These are phyloP conservation scores for Siphonodentalium dalli DNA, from an alignment of 2,888 invertebrate species.

Conservation along the genomic window DNA sequence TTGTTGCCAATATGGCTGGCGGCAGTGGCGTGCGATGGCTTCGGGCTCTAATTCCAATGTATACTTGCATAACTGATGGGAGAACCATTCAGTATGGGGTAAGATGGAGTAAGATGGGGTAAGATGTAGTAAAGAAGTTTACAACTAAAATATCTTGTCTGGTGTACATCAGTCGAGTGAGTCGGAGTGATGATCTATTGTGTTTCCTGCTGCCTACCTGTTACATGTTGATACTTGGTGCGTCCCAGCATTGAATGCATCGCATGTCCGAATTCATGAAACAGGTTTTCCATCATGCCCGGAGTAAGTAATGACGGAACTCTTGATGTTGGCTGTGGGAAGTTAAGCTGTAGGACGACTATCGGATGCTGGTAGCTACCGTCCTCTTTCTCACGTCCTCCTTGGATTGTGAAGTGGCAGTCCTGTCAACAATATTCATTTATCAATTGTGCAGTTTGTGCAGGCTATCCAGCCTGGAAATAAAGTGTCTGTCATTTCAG, in stretches of 20 bases:
- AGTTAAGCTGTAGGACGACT: constrained; percentile 90
- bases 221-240: constrained; percentile 94
- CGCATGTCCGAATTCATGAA: constrained; percentile 99
- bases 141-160: too few relatives aligned
- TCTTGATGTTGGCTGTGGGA: constrained; percentile 80
- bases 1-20: too few relatives aligned
- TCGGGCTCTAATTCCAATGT: too few relatives aligned
- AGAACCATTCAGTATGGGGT: not conserved
- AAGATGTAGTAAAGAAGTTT: not conserved
- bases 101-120: not conserved
- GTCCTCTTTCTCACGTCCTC: constrained; percentile 81
- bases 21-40: too few relatives aligned
- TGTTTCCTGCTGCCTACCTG: constrained; percentile 69
- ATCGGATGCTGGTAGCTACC: constrained; percentile 86
- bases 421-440: constrained; percentile 71
- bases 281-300: constrained; percentile 90
- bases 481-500: too few relatives aligned
- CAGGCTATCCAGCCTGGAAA: too few relatives aligned
- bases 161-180: too few relatives aligned
- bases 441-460: too few relatives aligned
- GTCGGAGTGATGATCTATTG: not conserved
- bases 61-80: too few relatives aligned
- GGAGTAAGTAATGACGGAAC: constrained; percentile 77
- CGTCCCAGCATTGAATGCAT: constrained; percentile 98
- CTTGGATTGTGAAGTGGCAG: constrained; percentile 98